phyloP scores from a whole-genome alignment of 2,113 vertebrate genomes.

The Alces alces region DNA sequence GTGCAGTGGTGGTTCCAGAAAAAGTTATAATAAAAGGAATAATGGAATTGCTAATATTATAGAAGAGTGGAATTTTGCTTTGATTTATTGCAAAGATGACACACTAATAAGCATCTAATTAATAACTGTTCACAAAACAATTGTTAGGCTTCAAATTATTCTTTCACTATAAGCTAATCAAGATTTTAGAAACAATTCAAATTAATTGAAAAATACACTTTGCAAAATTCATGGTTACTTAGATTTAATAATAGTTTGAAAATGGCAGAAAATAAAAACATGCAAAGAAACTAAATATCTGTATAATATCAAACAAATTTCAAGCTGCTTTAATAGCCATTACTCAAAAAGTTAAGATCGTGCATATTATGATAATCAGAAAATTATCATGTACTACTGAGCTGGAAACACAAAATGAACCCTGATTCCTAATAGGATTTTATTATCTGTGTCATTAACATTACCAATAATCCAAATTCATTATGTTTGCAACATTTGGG shows the following conservation, averaged over 20 bases:
- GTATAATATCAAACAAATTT: neutral
- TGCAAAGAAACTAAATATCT: neutral
- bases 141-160: neutral
- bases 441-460: neutral
- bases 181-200: neutral
- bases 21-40: neutral
- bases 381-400: neutral
- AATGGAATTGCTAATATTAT: neutral
- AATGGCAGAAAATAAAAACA: neutral
- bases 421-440: neutral
- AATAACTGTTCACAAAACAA: neutral
- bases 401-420: neutral
- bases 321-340: neutral
- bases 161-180: neutral
- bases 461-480: neutral
- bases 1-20: neutral
- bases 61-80: constrained; percentile 33
- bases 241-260: neutral
- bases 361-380: neutral
- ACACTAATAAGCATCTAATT: neutral
- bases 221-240: neutral
- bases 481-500: neutral
- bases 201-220: neutral
- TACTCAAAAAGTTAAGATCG: neutral
- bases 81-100: constrained; percentile 28